Base-by-base conservation (phyloP, 2,113 vertebrate species). In the Connochaetes taurinus region DNA sequence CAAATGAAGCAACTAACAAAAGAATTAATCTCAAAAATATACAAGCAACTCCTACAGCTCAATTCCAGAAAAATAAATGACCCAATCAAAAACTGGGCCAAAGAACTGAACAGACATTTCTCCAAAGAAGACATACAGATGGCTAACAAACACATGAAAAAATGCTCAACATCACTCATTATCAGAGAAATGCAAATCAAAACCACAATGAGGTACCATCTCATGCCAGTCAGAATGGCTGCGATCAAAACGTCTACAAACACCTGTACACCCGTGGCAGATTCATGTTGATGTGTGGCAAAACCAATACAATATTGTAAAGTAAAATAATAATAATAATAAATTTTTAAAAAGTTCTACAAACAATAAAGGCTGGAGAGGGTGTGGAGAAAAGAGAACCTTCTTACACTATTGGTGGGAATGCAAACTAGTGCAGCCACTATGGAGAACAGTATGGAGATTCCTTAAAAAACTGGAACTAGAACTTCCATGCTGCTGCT, bases 221-320 rank as follows among this genome's bases (percentile, higher is more conserved):
- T 67, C 33, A 21, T 0, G 0, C 64, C 0, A 0, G 16, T n/a
- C 64, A 67, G 16, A 36, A 19, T 36, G 64, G 64, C 62, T 19
- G 33, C 33, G 19, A 67, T 67, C 62, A 9, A 67, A 67, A 67
- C 4, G 3, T 67, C 62, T n/a, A 67, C 64, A 36, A 67, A 55
- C 55, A 55, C 3, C 3, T 57, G 55, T 57, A 57, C 21, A 57
- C 21, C 21, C 8, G 0, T 57, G 55, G 55, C 8, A 0, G 55
- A 57, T 57, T 57, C 55, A 57, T 57, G 21, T 23, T 57, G 55
- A 57, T 57, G 55, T 57, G 55, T 57, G 8, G 55, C 55, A 57
- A 57, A 57, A 57, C 55, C 55, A 57, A 57, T 23, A 57, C 21
- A 57, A 57, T 21, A 57, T 57, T 57, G 55, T 57, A 57, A 57